Percentiles rank a stretch among this genome's conserved stretches.
phyloP scores from a whole-genome alignment of 2,797 vertebrate species.

The Anas acuta region DNA sequence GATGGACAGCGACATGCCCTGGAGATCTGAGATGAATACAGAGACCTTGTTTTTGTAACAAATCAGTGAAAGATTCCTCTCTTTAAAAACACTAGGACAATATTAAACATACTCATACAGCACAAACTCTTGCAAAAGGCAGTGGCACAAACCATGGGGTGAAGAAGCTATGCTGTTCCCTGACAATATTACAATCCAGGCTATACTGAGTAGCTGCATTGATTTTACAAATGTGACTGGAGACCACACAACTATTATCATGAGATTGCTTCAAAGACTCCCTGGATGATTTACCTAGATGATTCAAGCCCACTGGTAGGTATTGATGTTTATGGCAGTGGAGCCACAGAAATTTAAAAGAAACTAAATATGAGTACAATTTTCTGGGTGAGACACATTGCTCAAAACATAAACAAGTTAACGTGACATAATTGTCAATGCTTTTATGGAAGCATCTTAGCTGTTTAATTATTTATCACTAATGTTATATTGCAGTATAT shows the following conservation, averaged over 20 bases:
- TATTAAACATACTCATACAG: neutral
- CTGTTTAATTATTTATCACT: conserved; percentile 38
- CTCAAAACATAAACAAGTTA: neutral
- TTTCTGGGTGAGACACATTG: neutral
- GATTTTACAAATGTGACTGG: neutral
- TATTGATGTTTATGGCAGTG: neutral
- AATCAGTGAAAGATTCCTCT: neutral
- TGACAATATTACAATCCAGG: neutral
- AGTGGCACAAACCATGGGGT: neutral
- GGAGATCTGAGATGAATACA: neutral
- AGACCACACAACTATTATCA: neutral
- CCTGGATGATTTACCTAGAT: neutral
- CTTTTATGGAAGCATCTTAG: neutral
- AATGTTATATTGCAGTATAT: conserved; percentile 2
- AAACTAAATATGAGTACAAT: neutral
- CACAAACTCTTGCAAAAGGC: neutral
- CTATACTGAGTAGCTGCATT: neutral
- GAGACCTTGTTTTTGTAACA: neutral
- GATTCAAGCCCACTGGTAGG: neutral
- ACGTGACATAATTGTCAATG: neutral
- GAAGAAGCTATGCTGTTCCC: neutral
- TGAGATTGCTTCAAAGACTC: neutral
- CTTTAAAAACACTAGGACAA: neutral
- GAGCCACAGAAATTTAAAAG: neutral
- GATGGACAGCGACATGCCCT: neutral